Conservation (phyloP, 2,888 invertebrate species). For the Adelphocoris suturalis region DNA sequence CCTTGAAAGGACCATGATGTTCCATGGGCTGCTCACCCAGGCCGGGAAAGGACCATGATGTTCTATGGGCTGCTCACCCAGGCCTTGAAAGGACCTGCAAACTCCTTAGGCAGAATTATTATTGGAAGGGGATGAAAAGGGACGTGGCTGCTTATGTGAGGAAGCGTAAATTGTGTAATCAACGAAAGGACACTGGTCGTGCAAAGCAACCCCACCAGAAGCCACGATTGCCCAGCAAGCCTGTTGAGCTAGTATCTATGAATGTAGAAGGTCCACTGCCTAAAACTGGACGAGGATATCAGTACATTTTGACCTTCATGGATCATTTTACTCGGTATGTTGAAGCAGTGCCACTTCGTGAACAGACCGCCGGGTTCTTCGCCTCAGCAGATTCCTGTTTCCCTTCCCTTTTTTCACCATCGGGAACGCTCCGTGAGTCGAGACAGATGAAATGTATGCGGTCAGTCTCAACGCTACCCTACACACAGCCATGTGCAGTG, state of each 20-base stretch:
- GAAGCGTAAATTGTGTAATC: conserved; percentile 76
- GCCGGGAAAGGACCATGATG: too few species aligned
- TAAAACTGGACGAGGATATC: conserved; percentile 77
- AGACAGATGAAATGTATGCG: too few species aligned
- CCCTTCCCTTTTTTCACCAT: too few species aligned
- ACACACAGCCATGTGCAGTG: too few species aligned
- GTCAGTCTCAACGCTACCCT: too few species aligned
- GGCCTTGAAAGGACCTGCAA: conserved; percentile 76
- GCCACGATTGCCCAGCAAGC: conserved; percentile 76
- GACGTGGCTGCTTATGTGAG: conserved; percentile 77
- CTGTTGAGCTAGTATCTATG: conserved; percentile 77
- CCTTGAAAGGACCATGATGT: conserved; percentile 75
- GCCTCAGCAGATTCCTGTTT: too few species aligned
- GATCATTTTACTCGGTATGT: conserved; percentile 76
- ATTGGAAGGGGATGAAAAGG: conserved; percentile 77
- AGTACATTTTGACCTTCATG: conserved; percentile 77
- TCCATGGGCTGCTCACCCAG: conserved; percentile 75
- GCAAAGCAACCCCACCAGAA: conserved; percentile 77
- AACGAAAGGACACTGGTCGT: conserved; percentile 73
- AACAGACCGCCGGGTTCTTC: conserved; percentile 78
- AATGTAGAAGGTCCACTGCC: conserved; percentile 78
- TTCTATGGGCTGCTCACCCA: conserved; percentile 76
- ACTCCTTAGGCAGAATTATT: conserved; percentile 75
- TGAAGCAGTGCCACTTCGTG: conserved; percentile 77
- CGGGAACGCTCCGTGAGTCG: too few species aligned